A percentile compares a stretch with the other conserved stretches of the same genome.
Evolutionary conservation across 2,797 vertebrate genomes (phyloP).

Genomic region (Margarornis squamiger): DNA sequence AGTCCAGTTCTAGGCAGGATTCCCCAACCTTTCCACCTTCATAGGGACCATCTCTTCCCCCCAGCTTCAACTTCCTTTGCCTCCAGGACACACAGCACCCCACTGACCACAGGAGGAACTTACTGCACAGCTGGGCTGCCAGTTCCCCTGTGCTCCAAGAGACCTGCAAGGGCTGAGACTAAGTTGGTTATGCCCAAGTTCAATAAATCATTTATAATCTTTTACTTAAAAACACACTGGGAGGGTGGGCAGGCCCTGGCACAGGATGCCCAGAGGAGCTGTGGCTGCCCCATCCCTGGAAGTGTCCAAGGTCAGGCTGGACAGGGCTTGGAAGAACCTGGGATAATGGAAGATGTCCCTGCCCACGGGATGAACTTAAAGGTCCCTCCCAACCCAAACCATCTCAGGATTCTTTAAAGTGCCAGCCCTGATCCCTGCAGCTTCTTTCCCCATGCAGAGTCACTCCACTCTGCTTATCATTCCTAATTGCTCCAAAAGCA

Average conservation of each 20-base stretch:
- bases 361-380: neutral
- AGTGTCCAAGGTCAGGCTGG: neutral
- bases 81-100: neutral
- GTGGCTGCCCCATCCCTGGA: neutral
- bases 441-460: neutral
- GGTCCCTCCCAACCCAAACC: neutral
- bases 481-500: neutral
- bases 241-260: neutral
- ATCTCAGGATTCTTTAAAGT: neutral
- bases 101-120: fast-evolving
- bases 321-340: neutral
- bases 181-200: neutral
- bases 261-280: neutral
- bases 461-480: neutral
- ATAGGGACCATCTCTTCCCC: fast-evolving
- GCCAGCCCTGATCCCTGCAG: neutral
- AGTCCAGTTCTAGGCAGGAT: neutral
- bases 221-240: neutral
- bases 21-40: neutral
- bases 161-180: neutral
- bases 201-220: neutral
- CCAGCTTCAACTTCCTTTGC: neutral
- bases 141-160: fast-evolving
- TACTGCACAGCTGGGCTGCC: fast-evolving
- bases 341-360: neutral